Percentiles rank a stretch among this genome's conserved stretches.
These are phyloP conservation scores for Mythimna loreyi DNA, from an alignment of 2,888 invertebrate species.

Conservation along the genomic window DNA sequence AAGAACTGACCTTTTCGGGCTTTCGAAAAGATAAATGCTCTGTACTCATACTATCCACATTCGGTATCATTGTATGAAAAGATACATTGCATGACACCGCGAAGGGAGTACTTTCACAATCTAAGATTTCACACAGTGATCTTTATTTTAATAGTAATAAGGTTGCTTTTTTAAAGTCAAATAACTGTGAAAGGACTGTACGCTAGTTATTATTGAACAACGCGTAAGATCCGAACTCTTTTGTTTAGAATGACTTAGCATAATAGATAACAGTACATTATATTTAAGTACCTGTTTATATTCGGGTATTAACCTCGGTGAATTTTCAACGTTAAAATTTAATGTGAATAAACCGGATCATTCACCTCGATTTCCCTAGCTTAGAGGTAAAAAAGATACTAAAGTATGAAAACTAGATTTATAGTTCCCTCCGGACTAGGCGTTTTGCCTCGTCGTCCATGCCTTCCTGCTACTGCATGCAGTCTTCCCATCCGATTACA, in stretches of 20 bases:
- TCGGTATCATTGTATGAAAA: neutral
- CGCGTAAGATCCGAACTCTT: neutral
- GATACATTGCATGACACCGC: neutral
- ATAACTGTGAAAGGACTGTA: neutral
- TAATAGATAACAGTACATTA: neutral
- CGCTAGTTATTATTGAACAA: neutral
- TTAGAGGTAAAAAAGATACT: too few species aligned
- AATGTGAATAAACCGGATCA: neutral
- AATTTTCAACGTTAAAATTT: neutral
- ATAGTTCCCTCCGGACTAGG: too few species aligned
- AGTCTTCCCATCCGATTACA: too few species aligned
- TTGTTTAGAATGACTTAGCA: slow-evolving; percentile 13
- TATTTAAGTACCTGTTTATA: neutral
- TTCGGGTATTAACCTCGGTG: slow-evolving; percentile 5
- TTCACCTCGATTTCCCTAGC: neutral
- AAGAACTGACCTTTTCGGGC: neutral
- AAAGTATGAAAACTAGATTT: too few species aligned
- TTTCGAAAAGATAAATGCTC: neutral
- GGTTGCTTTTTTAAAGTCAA: neutral
- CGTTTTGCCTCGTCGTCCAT: too few species aligned
- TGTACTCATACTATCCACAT: neutral
- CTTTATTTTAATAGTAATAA: neutral
- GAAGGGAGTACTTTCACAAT: neutral
- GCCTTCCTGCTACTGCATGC: too few species aligned
- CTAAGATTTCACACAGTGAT: neutral